A percentile compares a stretch with the other conserved stretches of the same genome.
These are phyloP conservation scores for Ptychochromis oligacanthus DNA, from an alignment of 2,113 vertebrate genomes.

Conservation along the genomic window DNA sequence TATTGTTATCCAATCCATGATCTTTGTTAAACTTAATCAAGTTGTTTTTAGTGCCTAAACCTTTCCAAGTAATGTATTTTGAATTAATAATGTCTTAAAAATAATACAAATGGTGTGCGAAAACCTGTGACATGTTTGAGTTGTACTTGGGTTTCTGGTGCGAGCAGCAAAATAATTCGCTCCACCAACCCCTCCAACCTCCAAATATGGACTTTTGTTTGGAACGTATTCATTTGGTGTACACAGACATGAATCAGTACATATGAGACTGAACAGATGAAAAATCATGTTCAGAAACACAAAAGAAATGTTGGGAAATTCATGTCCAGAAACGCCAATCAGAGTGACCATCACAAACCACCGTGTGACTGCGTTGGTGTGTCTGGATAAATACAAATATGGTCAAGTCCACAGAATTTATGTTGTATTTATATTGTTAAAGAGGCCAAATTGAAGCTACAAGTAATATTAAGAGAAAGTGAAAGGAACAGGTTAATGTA, in stretches of 20 bases:
- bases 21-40: neutral
- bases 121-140: neutral
- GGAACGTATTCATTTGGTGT: accelerated
- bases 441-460: neutral
- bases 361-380: neutral
- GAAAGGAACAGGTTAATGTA: neutral
- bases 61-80: neutral
- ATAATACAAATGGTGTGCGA: neutral
- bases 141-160: neutral
- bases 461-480: neutral
- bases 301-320: neutral
- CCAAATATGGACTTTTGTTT: neutral
- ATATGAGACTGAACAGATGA: neutral
- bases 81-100: neutral
- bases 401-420: neutral
- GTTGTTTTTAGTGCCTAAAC: neutral
- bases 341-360: no score
- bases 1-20: neutral
- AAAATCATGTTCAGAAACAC: neutral
- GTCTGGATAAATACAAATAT: neutral
- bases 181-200: neutral
- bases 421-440: constrained; percentile 11
- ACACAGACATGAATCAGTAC: neutral
- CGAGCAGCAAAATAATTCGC: neutral
- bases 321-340: no score